phyloP scores from a whole-genome alignment of 2,113 vertebrate genomes.

The Lepus americanus region DNA sequence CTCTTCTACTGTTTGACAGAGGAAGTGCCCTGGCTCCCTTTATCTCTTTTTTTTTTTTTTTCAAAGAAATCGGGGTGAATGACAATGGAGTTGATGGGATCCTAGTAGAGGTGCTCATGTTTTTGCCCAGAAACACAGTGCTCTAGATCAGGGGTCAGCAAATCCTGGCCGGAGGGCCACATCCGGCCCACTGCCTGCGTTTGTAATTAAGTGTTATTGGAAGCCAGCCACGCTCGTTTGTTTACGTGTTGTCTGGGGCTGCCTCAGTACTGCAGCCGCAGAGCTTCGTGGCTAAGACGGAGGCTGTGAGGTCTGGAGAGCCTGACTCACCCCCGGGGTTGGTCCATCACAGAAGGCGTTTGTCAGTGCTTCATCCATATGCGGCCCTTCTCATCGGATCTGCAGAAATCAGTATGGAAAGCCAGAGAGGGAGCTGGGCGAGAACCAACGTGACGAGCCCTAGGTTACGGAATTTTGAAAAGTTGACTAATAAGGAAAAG shows the following conservation, averaged over 20 bases:
- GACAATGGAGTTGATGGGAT: background rate
- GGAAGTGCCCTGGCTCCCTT: background rate
- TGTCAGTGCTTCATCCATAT: background rate
- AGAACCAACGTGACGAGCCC: conserved; percentile 25
- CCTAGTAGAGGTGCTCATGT: background rate
- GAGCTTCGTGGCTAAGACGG: background rate
- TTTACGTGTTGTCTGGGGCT: conserved; percentile 16
- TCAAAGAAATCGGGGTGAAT: conserved; percentile 26
- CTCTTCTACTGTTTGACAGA: background rate
- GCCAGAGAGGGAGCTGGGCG: background rate
- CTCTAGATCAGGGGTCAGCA: conserved; percentile 42
- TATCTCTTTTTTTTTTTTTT: background rate
- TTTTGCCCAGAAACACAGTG: background rate
- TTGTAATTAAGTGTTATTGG: conserved; percentile 41
- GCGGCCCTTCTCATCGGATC: conserved; percentile 29
- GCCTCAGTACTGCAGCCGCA: background rate
- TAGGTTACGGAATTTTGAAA: conserved; percentile 4
- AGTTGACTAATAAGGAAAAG: conserved; percentile 30
- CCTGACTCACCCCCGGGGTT: conserved; percentile 19
- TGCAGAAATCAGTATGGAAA: conserved; percentile 56
- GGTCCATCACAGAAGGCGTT: conserved; percentile 23
- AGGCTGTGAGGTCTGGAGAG: background rate
- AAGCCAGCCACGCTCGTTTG: conserved; percentile 42
- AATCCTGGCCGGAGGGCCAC: background rate
- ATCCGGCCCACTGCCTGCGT: background rate